These are phyloP conservation scores for Otis tarda DNA, from an alignment of 2,113 vertebrate species.

Conservation along the genomic window DNA sequence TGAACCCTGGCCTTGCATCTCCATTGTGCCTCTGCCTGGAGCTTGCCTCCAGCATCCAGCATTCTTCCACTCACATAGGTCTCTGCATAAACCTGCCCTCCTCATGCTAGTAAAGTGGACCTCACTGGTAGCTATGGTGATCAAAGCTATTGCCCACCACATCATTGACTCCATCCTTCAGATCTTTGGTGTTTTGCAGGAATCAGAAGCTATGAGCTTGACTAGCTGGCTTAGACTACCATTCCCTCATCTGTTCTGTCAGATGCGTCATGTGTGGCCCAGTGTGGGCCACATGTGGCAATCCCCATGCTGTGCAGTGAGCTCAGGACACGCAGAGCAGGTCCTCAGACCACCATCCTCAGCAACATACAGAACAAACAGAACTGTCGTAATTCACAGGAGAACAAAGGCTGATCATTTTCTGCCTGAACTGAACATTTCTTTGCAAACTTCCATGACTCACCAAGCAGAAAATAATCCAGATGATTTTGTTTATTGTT, in stretches of 20 bases:
- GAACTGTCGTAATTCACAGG: not conserved
- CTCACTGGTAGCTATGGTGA: fast-evolving
- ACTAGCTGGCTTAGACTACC: not conserved
- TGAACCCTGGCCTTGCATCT: not conserved
- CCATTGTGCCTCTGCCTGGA: not conserved
- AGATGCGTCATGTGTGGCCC: not conserved
- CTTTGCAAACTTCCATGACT: not conserved
- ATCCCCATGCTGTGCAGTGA: not conserved
- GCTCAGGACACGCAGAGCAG: not conserved
- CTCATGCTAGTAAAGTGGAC: not conserved
- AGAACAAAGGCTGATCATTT: constrained; percentile 25
- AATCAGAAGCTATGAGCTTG: not conserved
- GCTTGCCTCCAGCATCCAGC: not conserved
- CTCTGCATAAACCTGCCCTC: not conserved
- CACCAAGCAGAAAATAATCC: not conserved
- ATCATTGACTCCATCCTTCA: not conserved
- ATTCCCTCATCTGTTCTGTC: not conserved
- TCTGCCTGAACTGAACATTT: not conserved
- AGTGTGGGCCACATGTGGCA: too few relatives aligned
- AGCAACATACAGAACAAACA: not conserved
- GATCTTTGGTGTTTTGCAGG: not conserved
- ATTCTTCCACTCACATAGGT: not conserved
- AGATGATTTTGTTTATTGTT: not conserved
- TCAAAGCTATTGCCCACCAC: not conserved
- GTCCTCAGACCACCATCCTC: not conserved